A percentile compares a stretch with the other conserved stretches of the same genome.
These are phyloP conservation scores for Apostichopus californicus DNA, from an alignment of 35 echinoderm and acorn worm species.

Conservation along the genomic window DNA sequence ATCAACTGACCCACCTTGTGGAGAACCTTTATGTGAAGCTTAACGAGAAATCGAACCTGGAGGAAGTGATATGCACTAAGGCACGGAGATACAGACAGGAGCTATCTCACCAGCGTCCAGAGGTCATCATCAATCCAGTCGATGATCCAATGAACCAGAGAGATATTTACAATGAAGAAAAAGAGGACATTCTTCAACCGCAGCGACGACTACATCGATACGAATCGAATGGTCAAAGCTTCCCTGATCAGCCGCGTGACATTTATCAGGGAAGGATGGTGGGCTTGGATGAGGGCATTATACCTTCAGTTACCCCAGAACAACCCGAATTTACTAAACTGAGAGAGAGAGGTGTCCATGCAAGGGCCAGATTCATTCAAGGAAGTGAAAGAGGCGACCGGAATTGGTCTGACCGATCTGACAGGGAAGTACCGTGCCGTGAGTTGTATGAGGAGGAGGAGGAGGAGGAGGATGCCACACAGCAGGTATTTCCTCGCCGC, in stretches of 20 bases:
- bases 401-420: neutral
- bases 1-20: slow-evolving; percentile 1
- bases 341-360: neutral
- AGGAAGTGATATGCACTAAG: neutral
- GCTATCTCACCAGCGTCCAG: too few relatives aligned
- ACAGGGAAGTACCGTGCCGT: neutral
- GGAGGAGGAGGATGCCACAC: too few relatives aligned
- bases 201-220: too few relatives aligned
- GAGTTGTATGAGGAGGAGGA: neutral
- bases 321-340: neutral
- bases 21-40: slow-evolving; percentile 19
- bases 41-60: neutral
- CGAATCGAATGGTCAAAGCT: too few relatives aligned
- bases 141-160: too few relatives aligned
- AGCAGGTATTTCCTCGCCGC: too few relatives aligned
- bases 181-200: neutral
- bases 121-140: neutral
- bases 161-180: neutral
- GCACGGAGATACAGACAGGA: too few relatives aligned
- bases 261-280: too few relatives aligned
- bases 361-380: neutral
- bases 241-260: too few relatives aligned
- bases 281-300: too few relatives aligned
- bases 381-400: neutral
- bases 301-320: neutral